A percentile compares a stretch with the other conserved stretches of the same genome.
Conservation (phyloP, 35 echinoderm and acorn worm species). For the Lytechinus pictus region DNA sequence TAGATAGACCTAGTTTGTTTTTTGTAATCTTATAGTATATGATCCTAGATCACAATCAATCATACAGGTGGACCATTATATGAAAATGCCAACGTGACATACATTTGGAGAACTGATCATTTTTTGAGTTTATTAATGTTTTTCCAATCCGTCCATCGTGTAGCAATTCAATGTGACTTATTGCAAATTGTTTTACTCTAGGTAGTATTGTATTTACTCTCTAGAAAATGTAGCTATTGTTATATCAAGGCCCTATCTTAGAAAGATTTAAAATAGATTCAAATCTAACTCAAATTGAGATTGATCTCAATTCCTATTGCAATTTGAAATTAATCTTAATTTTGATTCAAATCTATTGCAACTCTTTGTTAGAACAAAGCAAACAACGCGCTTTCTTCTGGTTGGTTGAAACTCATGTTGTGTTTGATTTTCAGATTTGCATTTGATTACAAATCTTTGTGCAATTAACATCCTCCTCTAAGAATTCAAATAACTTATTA, state of each 20-base stretch:
- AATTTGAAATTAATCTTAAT: neutral
- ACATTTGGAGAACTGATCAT: neutral
- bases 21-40: neutral
- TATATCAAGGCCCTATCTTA: neutral
- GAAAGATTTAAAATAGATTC: neutral
- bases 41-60: neutral
- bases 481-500: neutral
- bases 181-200: neutral
- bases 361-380: too few species aligned
- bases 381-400: too few species aligned
- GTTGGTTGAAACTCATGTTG: too few species aligned
- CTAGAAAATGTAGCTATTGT: neutral
- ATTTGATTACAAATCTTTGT: too few species aligned
- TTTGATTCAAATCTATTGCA: too few species aligned
- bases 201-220: neutral
- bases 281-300: neutral
- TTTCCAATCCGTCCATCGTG: neutral
- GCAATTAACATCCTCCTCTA: too few species aligned
- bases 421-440: too few species aligned
- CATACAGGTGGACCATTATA: neutral
- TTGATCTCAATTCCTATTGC: neutral
- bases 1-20: neutral
- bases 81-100: neutral
- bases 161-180: neutral
- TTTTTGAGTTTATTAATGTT: neutral